phyloP scores from a whole-genome alignment of 2,888 invertebrate species.

The Hypercompe scribonia region DNA sequence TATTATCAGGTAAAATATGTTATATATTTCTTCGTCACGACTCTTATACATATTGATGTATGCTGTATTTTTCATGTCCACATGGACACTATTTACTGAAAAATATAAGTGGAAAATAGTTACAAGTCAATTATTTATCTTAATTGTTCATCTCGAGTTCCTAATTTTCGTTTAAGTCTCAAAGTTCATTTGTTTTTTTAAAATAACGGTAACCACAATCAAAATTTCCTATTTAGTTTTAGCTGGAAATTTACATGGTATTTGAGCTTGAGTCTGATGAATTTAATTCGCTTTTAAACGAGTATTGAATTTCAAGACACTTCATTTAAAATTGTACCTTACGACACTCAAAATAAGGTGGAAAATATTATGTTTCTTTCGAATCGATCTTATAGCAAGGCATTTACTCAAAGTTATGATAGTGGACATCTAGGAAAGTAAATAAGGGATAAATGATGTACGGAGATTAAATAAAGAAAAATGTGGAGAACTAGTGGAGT shows the following conservation, averaged over 20 bases:
- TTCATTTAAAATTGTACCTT: slow-evolving; percentile 21
- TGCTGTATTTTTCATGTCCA: no score
- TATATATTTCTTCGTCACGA: no score
- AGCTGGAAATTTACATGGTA: background rate
- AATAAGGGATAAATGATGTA: slow-evolving; percentile 9
- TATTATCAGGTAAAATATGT: no score
- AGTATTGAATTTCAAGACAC: slow-evolving; percentile 29
- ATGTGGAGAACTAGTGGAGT: background rate
- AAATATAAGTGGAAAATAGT: no score
- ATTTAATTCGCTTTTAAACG: slow-evolving; percentile 57
- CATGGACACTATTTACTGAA: no score
- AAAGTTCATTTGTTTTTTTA: no score
- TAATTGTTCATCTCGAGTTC: no score
- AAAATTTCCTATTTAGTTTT: background rate
- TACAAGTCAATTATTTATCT: background rate
- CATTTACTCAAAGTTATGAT: slow-evolving; percentile 31
- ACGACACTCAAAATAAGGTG: background rate
- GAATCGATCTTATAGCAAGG: slow-evolving; percentile 10
- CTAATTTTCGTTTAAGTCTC: background rate
- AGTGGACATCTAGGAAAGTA: slow-evolving; percentile 6
- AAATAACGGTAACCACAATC: background rate
- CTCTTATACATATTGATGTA: no score
- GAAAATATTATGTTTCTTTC: background rate
- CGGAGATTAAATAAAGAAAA: slow-evolving; percentile 3
- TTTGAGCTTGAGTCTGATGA: slow-evolving; percentile 32